Base-by-base conservation (phyloP, 2,113 vertebrate genomes). In the Cepphus grylle region DNA sequence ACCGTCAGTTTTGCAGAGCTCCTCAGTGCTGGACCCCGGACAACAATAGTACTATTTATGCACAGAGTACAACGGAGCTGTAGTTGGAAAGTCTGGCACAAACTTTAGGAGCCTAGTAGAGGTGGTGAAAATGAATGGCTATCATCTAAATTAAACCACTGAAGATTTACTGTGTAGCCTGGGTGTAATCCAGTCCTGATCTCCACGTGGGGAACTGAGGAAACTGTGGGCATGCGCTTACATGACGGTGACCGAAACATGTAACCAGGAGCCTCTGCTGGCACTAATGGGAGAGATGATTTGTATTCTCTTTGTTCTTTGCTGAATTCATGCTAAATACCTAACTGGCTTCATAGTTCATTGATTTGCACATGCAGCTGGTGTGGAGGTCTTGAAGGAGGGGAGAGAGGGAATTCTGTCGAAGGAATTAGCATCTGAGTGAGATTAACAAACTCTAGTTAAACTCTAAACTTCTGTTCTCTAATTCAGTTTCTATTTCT, bases 161-260 rank as follows among this genome's bases (percentile, higher is more conserved):
- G 56, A 69, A 72, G 53, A 43, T 72, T 52, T 56, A 40, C 32
- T 38, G 0, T 5, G 12, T 36, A 53, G 30, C 27, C 27, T 32
- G 27, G 20, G 25, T 72, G 15, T 71, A 61, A 12, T 81, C 53
- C 40, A 52, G 58, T 61, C 18, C 49, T 63, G 34, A 9, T 69
- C 27, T 43, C 53, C 40, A 0, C 23, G 49, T 40, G 49, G 62
- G 23, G 43, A 72, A 15, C 5, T 72, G 74, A 74, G 62, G 30
- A 45, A 90, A 42, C 8, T 25, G 30, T 19, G 13, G 11, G 27
- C 1, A 1, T n/a, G 66, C 23, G 40, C 20, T 56, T 49, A 34
- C 15, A 2, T 38, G 62, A 9, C 62, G 58, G 9, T 40, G 72
- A 83, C 18, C 0, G 0, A 47, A 71, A 22, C 3, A 2, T 15